Percentiles rank a stretch among this genome's conserved stretches.
Evolutionary conservation across 2,797 vertebrate species (phyloP).

Genomic region (Moxostoma hubbsi): DNA sequence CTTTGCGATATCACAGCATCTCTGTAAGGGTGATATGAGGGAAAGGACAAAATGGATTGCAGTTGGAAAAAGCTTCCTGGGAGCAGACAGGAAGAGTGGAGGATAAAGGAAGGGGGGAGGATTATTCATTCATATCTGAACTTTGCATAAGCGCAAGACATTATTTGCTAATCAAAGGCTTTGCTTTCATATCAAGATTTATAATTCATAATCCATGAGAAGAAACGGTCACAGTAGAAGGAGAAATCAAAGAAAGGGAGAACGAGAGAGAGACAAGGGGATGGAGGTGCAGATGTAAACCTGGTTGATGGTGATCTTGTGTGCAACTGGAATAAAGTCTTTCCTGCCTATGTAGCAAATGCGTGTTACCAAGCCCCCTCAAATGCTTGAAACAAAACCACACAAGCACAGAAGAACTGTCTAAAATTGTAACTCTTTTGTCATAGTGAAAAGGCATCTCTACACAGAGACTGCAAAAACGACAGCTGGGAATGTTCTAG

Average conservation of each 20-base stretch:
- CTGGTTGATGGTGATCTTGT: conserved; percentile 38
- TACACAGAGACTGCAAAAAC: neutral
- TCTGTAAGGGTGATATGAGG: conserved; percentile 52
- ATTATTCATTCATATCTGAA: conserved; percentile 67
- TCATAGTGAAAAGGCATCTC: conserved; percentile 20
- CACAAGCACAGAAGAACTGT: conserved; percentile 29
- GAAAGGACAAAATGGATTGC: conserved; percentile 63
- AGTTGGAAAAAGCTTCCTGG: conserved; percentile 60
- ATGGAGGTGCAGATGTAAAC: conserved; percentile 28
- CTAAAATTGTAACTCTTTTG: conserved; percentile 9
- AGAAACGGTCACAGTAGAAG: conserved; percentile 17
- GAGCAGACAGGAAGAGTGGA: conserved; percentile 34
- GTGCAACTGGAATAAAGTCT: conserved; percentile 46
- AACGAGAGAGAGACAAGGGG: conserved; percentile 44
- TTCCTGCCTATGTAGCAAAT: conserved; percentile 33
- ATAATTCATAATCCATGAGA: conserved; percentile 53
- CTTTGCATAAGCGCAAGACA: conserved; percentile 68
- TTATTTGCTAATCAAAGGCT: conserved; percentile 71
- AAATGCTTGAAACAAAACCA: conserved; percentile 39
- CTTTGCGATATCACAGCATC: conserved; percentile 64
- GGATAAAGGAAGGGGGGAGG: conserved; percentile 49
- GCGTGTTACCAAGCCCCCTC: conserved; percentile 28
- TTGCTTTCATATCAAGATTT: conserved; percentile 69
- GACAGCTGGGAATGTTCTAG: conserved; percentile 36
- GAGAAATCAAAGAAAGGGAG: neutral